Evolutionary conservation across 2,113 vertebrate species (phyloP), one percentile per base, ranked within the genome.

Genomic region (Ia io): DNA sequence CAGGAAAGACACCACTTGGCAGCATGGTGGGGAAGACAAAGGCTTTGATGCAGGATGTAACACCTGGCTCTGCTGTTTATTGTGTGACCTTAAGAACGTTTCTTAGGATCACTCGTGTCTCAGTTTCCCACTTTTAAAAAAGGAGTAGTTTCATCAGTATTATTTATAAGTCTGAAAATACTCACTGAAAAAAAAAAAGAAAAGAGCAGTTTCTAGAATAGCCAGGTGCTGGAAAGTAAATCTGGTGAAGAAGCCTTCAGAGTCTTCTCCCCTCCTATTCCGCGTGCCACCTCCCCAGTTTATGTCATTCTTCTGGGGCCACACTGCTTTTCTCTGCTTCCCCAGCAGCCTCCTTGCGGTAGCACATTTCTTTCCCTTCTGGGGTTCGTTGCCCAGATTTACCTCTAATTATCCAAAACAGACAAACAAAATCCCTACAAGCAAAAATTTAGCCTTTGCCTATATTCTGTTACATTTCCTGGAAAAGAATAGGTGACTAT

Each of bases 251-350:
- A 82, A 56, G 32, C 20, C 63, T 59, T 44, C 10, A 0, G 2
- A 3, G 32, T 28, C n/a, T 18, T 77, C 87, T 77, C 11, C 22
- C 4, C 25, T 51, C 2, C 4, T 8, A 6, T n/a, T 17, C 69
- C 1, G 5, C 6, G 1, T 22, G 2, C 0, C 20, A 4, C 23
- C 25, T 9, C 25, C 23, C 42, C 61, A 35, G 32, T 22, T 67
- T 20, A 6, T 22, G 3, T 20, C 1, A 28, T 30, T 51, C 25
- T 91, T 61, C 56, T 32, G 10, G 22, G 20, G 7, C 13, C 42
- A 35, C 18, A 1, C 40, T 77, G 51, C 14, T 37, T 94, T 53
- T n/a, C 17, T 9, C 30, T 42, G 10, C 10, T 51, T 95, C 42
- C 47, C 47, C 53, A 32, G 8, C 14, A 87, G 42, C 22, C 37